Evolutionary conservation across 2,888 invertebrate species (phyloP).

Genomic region (Pachliopta kotzebuea): DNA sequence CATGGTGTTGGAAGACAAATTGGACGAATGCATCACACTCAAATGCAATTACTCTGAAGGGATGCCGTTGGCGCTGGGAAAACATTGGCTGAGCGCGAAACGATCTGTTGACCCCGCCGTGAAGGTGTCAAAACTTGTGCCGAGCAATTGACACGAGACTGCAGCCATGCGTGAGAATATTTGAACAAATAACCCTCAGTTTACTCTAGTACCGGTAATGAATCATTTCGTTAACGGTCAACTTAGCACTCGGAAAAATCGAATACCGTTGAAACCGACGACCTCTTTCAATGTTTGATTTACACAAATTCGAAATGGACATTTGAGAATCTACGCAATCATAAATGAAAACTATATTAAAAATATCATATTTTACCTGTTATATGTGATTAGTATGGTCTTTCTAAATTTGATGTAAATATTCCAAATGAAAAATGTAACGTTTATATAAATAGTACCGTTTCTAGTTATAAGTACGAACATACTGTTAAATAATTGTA

Average conservation of each 20-base stretch:
- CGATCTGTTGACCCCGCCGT: constrained; percentile 62
- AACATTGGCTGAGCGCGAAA: constrained; percentile 64
- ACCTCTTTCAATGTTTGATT: constrained; percentile 53
- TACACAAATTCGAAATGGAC: constrained; percentile 56
- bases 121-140: constrained; percentile 70
- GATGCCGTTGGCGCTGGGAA: constrained; percentile 56
- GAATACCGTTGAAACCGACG: constrained; percentile 58
- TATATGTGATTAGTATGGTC: too few relatives aligned
- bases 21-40: constrained; percentile 42
- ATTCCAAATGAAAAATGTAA: neutral
- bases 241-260: constrained; percentile 62
- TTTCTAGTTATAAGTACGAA: too few relatives aligned
- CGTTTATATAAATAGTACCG: too few relatives aligned
- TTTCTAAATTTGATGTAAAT: neutral
- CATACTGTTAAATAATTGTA: too few relatives aligned
- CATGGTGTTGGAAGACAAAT: constrained; percentile 25
- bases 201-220: constrained; percentile 74
- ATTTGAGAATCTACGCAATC: constrained; percentile 35
- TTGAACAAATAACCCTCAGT: constrained; percentile 73
- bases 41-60: constrained; percentile 48
- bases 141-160: constrained; percentile 65
- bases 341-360: constrained; percentile 32
- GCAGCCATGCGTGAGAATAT: constrained; percentile 74
- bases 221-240: constrained; percentile 75
- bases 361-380: constrained; percentile 42